Evolutionary conservation across 2,888 invertebrate species (phyloP), one percentile per base, ranked within the genome.

Genomic region (Phengaris arion): DNA sequence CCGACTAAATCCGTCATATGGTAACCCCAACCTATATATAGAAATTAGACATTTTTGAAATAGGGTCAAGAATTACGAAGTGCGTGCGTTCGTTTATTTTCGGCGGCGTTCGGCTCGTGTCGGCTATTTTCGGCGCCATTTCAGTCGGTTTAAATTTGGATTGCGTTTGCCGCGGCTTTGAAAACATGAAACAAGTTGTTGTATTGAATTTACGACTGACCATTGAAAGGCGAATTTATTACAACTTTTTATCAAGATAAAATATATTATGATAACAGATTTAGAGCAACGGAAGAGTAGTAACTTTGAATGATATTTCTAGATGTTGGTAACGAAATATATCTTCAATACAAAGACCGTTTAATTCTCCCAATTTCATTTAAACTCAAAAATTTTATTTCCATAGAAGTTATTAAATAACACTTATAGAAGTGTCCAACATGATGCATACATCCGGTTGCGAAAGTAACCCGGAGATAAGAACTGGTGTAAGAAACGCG

Each of bases 51-150:
- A 86, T 88, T 87, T 89, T 85, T 87, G 91, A 85, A 92, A 91
- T 92, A 91, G 91, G 92, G 92, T 92, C 92, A 92, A 88, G 87
- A 88, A 87, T 89, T 92, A 85, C 92, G 92, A 90, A 84, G 85
- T 80, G 83, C 81, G 85, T 84, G 85, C 85, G 89, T 86, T 87
- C 87, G 86, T 81, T 81, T 91, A 91, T 91, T 91, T 89, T 86
- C 85, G 88, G 82, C 80, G 7, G 76, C 76, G 79, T 80, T 89
- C 89, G 89, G 83, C 79, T 82, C 78, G 79, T 79, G 77, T 82
- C 83, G 83, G 81, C 77, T 85, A 84, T 84, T 84, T 82, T 83
- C 82, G 86, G 84, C 78, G 75, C 80, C 80, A 79, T 81, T 82
- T 83, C 80, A 83, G 84, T 78, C 77, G 84, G 83, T 89, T 89